Evolutionary conservation across 2,888 invertebrate genomes (phyloP), one percentile per base, ranked within the genome.

Genomic region (Anticlea derivata): DNA sequence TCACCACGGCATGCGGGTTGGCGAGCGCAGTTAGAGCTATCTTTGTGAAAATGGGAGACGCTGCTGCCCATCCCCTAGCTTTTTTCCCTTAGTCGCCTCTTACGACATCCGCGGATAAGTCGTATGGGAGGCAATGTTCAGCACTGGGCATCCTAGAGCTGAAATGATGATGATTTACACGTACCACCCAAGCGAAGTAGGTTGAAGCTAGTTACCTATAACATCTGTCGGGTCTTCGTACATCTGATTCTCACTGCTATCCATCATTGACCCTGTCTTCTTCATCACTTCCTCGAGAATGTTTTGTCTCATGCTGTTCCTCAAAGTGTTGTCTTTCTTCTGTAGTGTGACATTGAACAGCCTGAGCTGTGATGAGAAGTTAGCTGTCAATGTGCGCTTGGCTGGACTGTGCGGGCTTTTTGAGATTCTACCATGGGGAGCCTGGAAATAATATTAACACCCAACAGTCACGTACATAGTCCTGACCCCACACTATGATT

Each of bases 191-290:
- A n/a, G n/a, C n/a, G n/a, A n/a, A n/a, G n/a, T n/a, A n/a, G n/a
- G n/a, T n/a, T n/a, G n/a, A n/a, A 10, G 5, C 0, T n/a, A 40
- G 66, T 54, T 64, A 86, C 87, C 84, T 56, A 87, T 79, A 50
- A 88, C 75, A 76, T 90, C 90, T 55, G 73, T 78, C 1, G 90
- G 89, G 61, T 89, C 89, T 45, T 90, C 90, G 69, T 90, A 90
- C 65, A 82, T 55, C 0, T 81, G 80, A 59, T 86, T 86, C 13
- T 78, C 78, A 55, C 75, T 75, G 29, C 63, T 61, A 17, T 65
- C 63, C 49, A 83, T 76, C 34, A 68, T 66, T 0, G 78, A 70
- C 49, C 83, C 83, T 0, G 85, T 83, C 55, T 70, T 83, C 61
- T 69, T 82, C 40, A 77, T 66, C 0, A 87, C 86, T 2, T 78